These are phyloP conservation scores for Centropyge bicolor DNA, from an alignment of 2,797 vertebrate species.

Conservation along the genomic window DNA sequence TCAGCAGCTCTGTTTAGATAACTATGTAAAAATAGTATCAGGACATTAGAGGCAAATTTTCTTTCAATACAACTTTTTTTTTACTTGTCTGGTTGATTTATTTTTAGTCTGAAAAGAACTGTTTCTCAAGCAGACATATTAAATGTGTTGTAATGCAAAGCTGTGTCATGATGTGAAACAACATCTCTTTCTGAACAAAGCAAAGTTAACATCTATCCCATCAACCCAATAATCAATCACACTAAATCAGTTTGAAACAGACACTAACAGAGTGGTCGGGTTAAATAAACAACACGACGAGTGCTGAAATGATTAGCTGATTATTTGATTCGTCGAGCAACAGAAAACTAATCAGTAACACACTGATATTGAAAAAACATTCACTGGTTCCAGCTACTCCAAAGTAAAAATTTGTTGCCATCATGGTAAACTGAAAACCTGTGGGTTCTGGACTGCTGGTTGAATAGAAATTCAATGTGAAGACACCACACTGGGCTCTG, in stretches of 20 bases:
- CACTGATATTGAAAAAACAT: background rate
- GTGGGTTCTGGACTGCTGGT: background rate
- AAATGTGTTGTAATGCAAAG: background rate
- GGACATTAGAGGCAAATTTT: slow-evolving; percentile 25
- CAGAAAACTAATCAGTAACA: background rate
- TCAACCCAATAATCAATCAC: background rate
- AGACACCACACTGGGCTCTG: background rate
- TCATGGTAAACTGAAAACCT: background rate
- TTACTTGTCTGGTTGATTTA: slow-evolving; percentile 24
- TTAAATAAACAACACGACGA: background rate
- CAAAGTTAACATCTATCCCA: background rate
- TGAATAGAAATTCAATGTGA: background rate
- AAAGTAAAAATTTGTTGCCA: background rate
- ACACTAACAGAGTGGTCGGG: background rate
- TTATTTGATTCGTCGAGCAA: background rate
- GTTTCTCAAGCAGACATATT: background rate
- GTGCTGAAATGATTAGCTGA: background rate
- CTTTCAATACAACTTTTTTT: slow-evolving; percentile 7
- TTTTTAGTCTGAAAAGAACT: slow-evolving; percentile 38
- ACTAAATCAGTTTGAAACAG: background rate
- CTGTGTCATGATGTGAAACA: background rate
- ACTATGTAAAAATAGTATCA: slow-evolving; percentile 59
- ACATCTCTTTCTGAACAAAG: background rate
- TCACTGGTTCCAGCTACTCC: background rate
- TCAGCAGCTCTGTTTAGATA: slow-evolving; percentile 43